Evolutionary conservation across 2,113 vertebrate species (phyloP).

Genomic region (Labeo catla): DNA sequence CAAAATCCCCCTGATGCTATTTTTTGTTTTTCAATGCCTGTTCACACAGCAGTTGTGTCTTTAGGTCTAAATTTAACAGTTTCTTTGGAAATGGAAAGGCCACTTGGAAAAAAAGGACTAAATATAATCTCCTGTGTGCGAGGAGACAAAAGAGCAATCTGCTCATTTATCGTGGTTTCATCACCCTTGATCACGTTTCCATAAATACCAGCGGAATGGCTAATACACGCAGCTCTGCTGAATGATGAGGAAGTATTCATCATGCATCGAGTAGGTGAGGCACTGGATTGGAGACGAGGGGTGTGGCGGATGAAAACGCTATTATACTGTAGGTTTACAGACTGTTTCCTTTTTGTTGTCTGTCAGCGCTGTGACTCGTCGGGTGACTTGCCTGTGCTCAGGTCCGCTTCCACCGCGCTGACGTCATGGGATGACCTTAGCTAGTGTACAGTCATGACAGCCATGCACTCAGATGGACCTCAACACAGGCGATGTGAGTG

Average conservation of each 20-base stretch:
- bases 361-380: slow-evolving; percentile 39
- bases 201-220: slow-evolving; percentile 67
- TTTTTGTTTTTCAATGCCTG: slow-evolving; percentile 53
- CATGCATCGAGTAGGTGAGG: slow-evolving; percentile 60
- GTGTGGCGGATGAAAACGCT: slow-evolving; percentile 62
- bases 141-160: slow-evolving; percentile 67
- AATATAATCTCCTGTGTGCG: slow-evolving; percentile 66
- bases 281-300: slow-evolving; percentile 40
- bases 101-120: slow-evolving; percentile 69
- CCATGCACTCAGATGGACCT: not conserved
- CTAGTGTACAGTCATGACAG: not conserved
- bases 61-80: slow-evolving; percentile 63
- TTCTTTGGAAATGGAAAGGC: slow-evolving; percentile 61
- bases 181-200: slow-evolving; percentile 68
- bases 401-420: slow-evolving; percentile 56
- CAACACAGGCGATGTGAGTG: not conserved
- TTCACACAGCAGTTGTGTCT: slow-evolving; percentile 54
- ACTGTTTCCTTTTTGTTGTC: slow-evolving; percentile 66
- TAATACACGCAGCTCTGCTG: slow-evolving; percentile 67
- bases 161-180: slow-evolving; percentile 70
- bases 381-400: slow-evolving; percentile 46
- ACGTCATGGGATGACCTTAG: slow-evolving; percentile 27
- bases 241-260: slow-evolving; percentile 71
- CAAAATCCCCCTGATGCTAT: slow-evolving; percentile 54
- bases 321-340: slow-evolving; percentile 61